Base-by-base conservation (phyloP, 1,140 invertebrate species). In the Euwallacea fornicatus region DNA sequence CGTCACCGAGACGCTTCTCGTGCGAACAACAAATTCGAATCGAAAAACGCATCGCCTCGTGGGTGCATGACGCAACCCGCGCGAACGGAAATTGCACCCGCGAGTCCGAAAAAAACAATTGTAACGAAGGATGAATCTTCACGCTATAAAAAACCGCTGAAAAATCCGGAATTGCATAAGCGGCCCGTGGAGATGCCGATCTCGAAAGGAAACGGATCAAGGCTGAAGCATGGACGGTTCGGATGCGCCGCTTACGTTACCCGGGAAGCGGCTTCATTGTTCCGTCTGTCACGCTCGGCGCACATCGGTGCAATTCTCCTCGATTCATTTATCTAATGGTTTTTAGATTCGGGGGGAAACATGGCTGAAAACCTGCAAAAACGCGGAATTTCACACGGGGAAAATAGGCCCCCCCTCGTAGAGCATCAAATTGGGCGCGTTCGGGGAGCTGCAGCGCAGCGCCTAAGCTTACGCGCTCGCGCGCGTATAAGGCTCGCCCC, bases 91-190 rank as follows among this genome's bases (percentile, higher is more conserved):
- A 58, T 58, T 58, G 55, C 55, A 10, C 21, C n/a, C 10, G 13
- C 55, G 13, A 58, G 21, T 21, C 16, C 55, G 55, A 33, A 58
- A 58, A 63, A 15, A 44, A 47, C 61, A 63, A 63, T 15, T 9
- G 61, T 63, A 63, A 44, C 42, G 16, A 8, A 66, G 65, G 65
- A 66, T 66, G 65, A 58, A 66, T 66, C 65, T 66, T 66, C 42
- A 66, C 65, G 65, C 53, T 66, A 56, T 66, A 66, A 66, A 66
- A 66, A 66, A 43, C 15, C 33, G 13, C 46, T 50, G 7, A 66
- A 69, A 69, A 69, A 69, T 61, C 66, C 66, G 56, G 66, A 62
- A 62, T 69, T 69, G 66, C 66, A 69, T 69, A 69, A 69, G 10
- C n/a, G 47, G 10, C 44, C n/a, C 11, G 15, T 42, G 15, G 42